phyloP scores from a whole-genome alignment of 23 tunicate species.

The Diplosoma virens region DNA sequence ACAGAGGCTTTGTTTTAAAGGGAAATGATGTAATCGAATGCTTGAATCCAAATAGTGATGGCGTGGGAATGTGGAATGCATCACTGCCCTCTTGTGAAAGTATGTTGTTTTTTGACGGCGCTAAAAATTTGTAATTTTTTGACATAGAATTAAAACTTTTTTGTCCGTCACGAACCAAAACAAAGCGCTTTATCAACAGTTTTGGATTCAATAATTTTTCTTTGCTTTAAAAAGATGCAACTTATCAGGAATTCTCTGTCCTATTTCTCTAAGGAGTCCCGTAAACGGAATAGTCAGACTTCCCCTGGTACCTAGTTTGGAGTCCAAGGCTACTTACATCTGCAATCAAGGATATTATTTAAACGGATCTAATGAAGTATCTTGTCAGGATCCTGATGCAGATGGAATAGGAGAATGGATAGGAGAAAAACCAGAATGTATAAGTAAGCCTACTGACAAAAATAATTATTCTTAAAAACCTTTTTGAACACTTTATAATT shows the following conservation, averaged over 20 bases:
- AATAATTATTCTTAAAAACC: too few species aligned
- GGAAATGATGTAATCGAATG: slow-evolving; percentile 31
- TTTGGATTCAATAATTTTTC: too few species aligned
- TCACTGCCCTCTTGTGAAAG: slow-evolving; percentile 54
- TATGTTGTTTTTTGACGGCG: too few species aligned
- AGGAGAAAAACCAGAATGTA: slow-evolving; percentile 26
- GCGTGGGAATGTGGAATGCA: slow-evolving; percentile 45
- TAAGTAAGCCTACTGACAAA: too few species aligned
- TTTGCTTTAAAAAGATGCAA: too few species aligned
- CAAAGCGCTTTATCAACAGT: too few species aligned
- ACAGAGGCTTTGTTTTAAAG: slow-evolving; percentile 38
- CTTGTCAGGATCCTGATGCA: slow-evolving; percentile 7
- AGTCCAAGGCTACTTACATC: neutral
- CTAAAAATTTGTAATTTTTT: too few species aligned
- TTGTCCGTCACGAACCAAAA: too few species aligned
- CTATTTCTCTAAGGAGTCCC: neutral
- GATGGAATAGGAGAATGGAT: slow-evolving; percentile 42
- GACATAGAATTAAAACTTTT: too few species aligned
- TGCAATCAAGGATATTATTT: slow-evolving; percentile 44
- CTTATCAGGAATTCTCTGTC: slow-evolving; percentile 1
- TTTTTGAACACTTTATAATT: too few species aligned
- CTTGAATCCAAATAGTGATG: slow-evolving; percentile 23
- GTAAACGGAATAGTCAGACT: neutral
- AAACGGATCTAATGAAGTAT: neutral
- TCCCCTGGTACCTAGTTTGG: neutral